Conservation (phyloP, 1,140 invertebrate genomes). For the Pseudomyrmex dendroicus region DNA sequence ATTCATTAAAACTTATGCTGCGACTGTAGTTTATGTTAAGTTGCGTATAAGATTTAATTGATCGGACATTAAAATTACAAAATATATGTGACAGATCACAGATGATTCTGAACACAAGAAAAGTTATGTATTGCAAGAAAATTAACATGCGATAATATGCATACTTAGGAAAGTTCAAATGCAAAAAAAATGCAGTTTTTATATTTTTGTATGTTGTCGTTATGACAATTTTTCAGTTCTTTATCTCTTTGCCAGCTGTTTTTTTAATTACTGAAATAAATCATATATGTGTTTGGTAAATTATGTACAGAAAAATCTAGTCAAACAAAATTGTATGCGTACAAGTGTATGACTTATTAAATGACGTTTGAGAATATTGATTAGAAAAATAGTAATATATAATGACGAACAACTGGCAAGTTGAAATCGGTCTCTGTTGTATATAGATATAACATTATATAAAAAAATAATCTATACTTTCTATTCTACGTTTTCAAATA, state of each 20-base stretch:
- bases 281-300: constrained; percentile 37
- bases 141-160: constrained; percentile 35
- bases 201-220: constrained; percentile 56
- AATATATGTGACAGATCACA: constrained; percentile 8
- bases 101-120: constrained; percentile 20
- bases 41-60: not conserved
- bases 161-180: constrained; percentile 36
- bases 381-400: constrained; percentile 54
- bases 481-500: constrained; percentile 64
- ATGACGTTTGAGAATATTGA: constrained; percentile 15
- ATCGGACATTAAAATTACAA: constrained; percentile 40
- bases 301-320: constrained; percentile 20
- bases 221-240: constrained; percentile 52
- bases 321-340: constrained; percentile 21
- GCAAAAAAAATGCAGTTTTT: constrained; percentile 35
- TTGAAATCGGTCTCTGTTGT: constrained; percentile 50
- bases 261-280: constrained; percentile 46
- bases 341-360: constrained; percentile 1
- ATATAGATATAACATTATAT: constrained; percentile 61
- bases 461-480: constrained; percentile 69
- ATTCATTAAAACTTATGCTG: constrained; percentile 11
- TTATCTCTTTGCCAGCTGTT: constrained; percentile 60
- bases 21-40: constrained; percentile 23
- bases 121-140: constrained; percentile 10
- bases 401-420: constrained; percentile 63